phyloP scores from a whole-genome alignment of 2,113 vertebrate genomes.

The Neolamprologus tretocephalus region DNA sequence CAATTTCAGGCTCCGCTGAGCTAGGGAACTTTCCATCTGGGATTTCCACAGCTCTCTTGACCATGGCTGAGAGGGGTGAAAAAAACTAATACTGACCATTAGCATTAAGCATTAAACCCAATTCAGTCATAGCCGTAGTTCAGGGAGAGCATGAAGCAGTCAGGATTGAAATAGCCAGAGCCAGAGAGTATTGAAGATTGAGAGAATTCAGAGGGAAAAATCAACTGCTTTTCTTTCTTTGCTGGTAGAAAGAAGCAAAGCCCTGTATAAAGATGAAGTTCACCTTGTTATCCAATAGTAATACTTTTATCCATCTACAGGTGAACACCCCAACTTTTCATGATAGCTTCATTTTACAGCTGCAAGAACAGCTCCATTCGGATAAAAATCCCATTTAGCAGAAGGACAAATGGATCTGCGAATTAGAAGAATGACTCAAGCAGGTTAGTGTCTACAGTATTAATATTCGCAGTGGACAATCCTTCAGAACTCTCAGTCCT shows the following conservation, averaged over 20 bases:
- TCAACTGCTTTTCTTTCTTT: not conserved
- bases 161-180: not conserved
- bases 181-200: not conserved
- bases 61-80: not conserved
- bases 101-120: not conserved
- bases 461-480: not conserved
- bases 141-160: not conserved
- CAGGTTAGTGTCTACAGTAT: not conserved
- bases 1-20: constrained; percentile 68
- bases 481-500: not conserved
- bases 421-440: not conserved
- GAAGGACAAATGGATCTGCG: not conserved
- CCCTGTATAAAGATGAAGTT: not conserved
- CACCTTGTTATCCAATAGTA: not conserved
- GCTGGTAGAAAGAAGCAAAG: not conserved
- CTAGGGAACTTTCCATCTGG: constrained; percentile 19
- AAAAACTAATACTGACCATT: constrained; percentile 23
- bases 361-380: not conserved
- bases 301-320: not conserved
- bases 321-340: not conserved
- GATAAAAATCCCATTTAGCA: not conserved
- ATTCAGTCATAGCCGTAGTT: not conserved
- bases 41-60: constrained; percentile 42
- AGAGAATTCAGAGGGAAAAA: not conserved
- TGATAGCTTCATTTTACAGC: not conserved